phyloP scores from a whole-genome alignment of 1,140 invertebrate species.

The Drosophila kepulauana region DNA sequence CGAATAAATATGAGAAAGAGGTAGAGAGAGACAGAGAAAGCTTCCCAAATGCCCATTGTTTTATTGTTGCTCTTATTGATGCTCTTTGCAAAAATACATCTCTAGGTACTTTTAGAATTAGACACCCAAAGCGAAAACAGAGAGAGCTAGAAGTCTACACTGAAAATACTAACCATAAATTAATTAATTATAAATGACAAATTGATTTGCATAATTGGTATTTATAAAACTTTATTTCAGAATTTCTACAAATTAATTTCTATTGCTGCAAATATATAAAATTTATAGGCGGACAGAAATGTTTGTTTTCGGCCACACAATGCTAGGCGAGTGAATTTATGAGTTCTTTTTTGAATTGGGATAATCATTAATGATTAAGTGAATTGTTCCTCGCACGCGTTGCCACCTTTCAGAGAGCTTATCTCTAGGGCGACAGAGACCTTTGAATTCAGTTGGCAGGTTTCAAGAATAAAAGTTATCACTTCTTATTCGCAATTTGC shows the following conservation, averaged over 20 bases:
- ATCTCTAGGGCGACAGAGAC: slow-evolving; percentile 22
- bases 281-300: slow-evolving; percentile 12
- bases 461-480: slow-evolving; percentile 42
- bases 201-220: no score
- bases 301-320: slow-evolving; percentile 4
- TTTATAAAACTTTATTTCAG: not conserved
- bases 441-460: slow-evolving; percentile 14
- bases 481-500: slow-evolving; percentile 62
- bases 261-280: not conserved
- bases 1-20: no score
- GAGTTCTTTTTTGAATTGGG: slow-evolving; percentile 28
- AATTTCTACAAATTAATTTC: not conserved
- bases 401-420: slow-evolving; percentile 6
- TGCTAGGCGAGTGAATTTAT: slow-evolving; percentile 32
- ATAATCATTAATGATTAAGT: slow-evolving; percentile 56
- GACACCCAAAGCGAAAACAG: no score
- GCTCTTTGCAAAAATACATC: no score
- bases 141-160: no score
- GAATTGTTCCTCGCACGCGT: slow-evolving; percentile 17
- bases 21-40: no score
- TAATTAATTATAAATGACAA: no score
- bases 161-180: no score
- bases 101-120: no score
- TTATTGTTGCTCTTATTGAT: no score
- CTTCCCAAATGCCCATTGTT: no score